phyloP scores from a whole-genome alignment of 2,113 vertebrate species.

The Oncorhynchus keta region DNA sequence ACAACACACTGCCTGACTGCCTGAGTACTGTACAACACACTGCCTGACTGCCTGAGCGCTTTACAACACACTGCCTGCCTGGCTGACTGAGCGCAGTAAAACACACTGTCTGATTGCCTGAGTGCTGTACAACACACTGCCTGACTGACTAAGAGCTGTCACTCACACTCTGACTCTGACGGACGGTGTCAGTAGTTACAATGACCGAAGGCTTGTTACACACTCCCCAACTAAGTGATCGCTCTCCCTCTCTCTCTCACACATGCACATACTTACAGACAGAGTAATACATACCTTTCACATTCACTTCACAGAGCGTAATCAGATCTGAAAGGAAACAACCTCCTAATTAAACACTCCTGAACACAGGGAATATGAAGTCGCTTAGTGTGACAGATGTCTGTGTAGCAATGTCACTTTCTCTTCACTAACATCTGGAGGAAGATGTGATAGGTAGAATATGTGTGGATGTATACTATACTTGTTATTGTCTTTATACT shows the following conservation, averaged over 20 bases:
- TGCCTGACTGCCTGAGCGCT: no score
- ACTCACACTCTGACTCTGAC: neutral
- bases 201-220: neutral
- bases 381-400: neutral
- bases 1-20: no score
- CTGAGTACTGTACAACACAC: no score
- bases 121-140: no score
- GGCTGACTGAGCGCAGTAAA: no score
- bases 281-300: neutral
- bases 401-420: neutral
- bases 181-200: neutral
- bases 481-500: neutral
- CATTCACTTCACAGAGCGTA: neutral
- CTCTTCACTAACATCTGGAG: neutral
- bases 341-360: neutral
- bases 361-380: neutral
- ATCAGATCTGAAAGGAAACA: constrained; percentile 4
- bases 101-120: no score
- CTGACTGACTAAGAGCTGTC: neutral
- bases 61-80: no score
- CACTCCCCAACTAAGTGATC: neutral
- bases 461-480: neutral
- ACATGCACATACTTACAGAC: no score
- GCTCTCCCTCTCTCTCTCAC: neutral
- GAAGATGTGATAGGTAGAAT: neutral